Percentiles rank a stretch among this genome's conserved stretches.
These are phyloP conservation scores for Corbicula japonica DNA, from an alignment of 2,888 invertebrate species.

Conservation along the genomic window DNA sequence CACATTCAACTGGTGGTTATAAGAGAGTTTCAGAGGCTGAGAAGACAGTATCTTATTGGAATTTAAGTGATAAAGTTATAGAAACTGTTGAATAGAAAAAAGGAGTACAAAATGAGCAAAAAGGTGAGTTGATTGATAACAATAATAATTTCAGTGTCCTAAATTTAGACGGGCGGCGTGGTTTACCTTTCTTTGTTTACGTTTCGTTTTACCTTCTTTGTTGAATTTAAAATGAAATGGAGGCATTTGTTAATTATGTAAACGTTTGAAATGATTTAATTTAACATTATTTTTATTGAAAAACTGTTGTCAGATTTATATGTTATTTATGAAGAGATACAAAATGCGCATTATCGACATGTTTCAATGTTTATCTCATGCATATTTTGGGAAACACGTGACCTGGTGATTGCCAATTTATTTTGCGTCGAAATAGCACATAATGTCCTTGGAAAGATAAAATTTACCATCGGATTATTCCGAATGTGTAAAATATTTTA, in stretches of 20 bases:
- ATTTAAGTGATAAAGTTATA: constrained; percentile 37
- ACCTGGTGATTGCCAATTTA: constrained; percentile 68
- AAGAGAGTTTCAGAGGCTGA: constrained; percentile 47
- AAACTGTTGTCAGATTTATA: constrained; percentile 1
- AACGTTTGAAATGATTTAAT: background rate
- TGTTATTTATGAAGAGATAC: background rate
- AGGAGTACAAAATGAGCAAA: constrained; percentile 69
- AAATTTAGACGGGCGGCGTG: constrained; percentile 65
- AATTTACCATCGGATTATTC: background rate
- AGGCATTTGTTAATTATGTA: background rate
- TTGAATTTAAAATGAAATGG: background rate
- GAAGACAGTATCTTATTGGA: constrained; percentile 40
- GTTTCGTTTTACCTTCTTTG: constrained; percentile 71
- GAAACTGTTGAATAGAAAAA: background rate
- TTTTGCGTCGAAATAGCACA: constrained; percentile 59
- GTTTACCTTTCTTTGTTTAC: constrained; percentile 80
- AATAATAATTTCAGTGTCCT: constrained; percentile 42
- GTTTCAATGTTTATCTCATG: constrained; percentile 21
- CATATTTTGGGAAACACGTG: constrained; percentile 65
- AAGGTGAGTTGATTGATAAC: constrained; percentile 67
- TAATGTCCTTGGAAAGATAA: background rate
- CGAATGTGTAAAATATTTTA: no score
- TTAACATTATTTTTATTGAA: background rate
- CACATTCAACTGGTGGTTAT: constrained; percentile 55
- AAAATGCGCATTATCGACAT: constrained; percentile 40